Evolutionary conservation across 64 coral and sea anemone species (phyloP), one percentile per base, ranked within the genome.

Genomic region (Porites australiensis): DNA sequence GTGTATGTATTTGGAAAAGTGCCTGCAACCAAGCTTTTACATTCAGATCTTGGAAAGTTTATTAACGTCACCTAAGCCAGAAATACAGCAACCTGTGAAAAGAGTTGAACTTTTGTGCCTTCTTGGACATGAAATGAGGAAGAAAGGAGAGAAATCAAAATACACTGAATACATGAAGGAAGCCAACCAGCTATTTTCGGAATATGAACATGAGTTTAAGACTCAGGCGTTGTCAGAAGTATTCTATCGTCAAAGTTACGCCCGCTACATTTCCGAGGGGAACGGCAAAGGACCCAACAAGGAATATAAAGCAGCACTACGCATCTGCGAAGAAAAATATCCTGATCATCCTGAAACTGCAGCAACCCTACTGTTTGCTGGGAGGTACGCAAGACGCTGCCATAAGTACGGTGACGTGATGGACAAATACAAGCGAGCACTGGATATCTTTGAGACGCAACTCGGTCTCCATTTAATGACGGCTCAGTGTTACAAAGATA

Each of bases 101-200:
- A 6, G 19, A 5, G 60, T 94, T 6, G 87, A 74, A 52, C 62
- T 75, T 52, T 54, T 84, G 20, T 94, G 87, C 13, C 61, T 76
- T 22, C 77, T 83, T 50, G 93, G 93, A 8, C 74, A 89, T 67
- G 79, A 89, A 13, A 72, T 27, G 57, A 89, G 93, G 65, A 89
- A 82, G 22, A 4, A 0, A 57, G 54, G 54, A 57, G 45, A 72
- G 5, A n/a, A 77, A 7, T 6, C 8, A 67, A 63, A 86, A 43
- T 94, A 90, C 63, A 19, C 53, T n/a, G 70, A 75, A 0, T 16
- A 2, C 13, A 92, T 86, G 70, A 4, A 92, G 18, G 3, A 13
- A 15, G 90, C 90, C n/a, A 11, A 66, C 27, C 16, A 49, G 37
- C 48, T 77, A 49, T 75, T 52, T 66, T 7, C 13, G 9, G 10